Percentiles rank a stretch among this genome's conserved stretches.
Conservation (phyloP, 92 coral and sea anemone genomes). For the Siderastrea radians region DNA sequence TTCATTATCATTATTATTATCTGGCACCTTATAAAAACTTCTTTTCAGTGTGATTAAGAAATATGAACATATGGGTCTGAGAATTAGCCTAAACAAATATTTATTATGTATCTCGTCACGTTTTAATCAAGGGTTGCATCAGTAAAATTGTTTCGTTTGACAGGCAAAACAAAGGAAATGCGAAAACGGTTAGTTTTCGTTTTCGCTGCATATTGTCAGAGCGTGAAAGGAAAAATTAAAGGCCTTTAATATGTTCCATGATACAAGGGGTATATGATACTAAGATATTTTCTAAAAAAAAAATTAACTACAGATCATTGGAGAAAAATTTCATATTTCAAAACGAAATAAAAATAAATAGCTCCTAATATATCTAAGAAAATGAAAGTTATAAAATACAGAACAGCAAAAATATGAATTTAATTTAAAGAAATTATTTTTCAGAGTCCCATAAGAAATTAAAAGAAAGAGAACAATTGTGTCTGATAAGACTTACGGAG, state of each 20-base stretch:
- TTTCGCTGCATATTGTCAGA: not conserved
- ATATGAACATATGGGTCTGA: not conserved
- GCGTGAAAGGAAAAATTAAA: not conserved
- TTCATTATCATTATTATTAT: not conserved
- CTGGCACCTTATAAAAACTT: not conserved
- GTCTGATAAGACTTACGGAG: not conserved
- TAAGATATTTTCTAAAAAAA: not conserved
- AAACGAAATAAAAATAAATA: not conserved
- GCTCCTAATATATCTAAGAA: not conserved
- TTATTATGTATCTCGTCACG: not conserved
- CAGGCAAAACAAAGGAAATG: conserved; percentile 4
- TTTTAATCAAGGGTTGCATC: conserved; percentile 6
- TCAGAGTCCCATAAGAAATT: not conserved
- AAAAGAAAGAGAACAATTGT: not conserved
- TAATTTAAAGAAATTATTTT: not conserved
- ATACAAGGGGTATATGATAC: not conserved
- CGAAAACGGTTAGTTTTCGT: not conserved
- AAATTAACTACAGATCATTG: not conserved
- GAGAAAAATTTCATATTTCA: not conserved
- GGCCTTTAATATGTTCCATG: not conserved
- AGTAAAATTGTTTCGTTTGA: not conserved
- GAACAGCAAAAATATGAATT: not conserved
- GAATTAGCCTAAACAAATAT: conserved; percentile 18
- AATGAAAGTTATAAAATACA: not conserved
- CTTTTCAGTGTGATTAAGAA: not conserved